Evolutionary conservation across 2,797 vertebrate genomes (phyloP).

Genomic region (Syngnathus rostellatus): DNA sequence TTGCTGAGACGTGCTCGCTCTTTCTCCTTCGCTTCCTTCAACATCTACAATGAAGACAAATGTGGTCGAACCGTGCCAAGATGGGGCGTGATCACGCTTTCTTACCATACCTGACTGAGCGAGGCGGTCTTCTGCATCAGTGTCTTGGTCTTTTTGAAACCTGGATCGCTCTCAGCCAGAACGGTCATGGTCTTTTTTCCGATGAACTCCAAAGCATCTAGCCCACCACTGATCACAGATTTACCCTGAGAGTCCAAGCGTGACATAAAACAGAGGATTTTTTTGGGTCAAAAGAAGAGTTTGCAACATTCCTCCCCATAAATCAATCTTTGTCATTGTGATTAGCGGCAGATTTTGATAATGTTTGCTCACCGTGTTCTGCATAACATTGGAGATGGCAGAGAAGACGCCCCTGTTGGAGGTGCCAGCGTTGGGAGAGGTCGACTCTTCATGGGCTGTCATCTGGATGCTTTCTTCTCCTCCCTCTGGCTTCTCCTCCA

Average conservation of each 20-base stretch:
- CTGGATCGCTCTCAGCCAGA: constrained; percentile 93
- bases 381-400: constrained; percentile 81
- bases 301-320: too few relatives aligned
- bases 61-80: not conserved
- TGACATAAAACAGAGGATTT: not conserved
- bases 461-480: constrained; percentile 10
- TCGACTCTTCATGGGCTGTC: constrained; percentile 25
- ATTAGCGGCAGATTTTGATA: not conserved
- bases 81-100: not conserved
- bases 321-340: too few relatives aligned
- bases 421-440: constrained; percentile 52
- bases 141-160: constrained; percentile 93
- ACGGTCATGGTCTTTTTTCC: constrained; percentile 98
- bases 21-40: constrained; percentile 95
- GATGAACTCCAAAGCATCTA: constrained; percentile 96
- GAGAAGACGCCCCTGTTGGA: constrained; percentile 79
- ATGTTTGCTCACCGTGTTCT: constrained; percentile 80
- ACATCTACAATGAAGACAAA: constrained; percentile 68
- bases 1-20: constrained; percentile 81
- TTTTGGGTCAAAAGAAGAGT: not conserved
- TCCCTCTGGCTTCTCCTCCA: constrained; percentile 25
- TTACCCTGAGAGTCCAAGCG: constrained; percentile 74
- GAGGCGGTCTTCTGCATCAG: constrained; percentile 91
- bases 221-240: constrained; percentile 86
- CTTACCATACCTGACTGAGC: constrained; percentile 81